Conservation (phyloP, 2,888 invertebrate genomes). For the Luperina nickerlii region DNA sequence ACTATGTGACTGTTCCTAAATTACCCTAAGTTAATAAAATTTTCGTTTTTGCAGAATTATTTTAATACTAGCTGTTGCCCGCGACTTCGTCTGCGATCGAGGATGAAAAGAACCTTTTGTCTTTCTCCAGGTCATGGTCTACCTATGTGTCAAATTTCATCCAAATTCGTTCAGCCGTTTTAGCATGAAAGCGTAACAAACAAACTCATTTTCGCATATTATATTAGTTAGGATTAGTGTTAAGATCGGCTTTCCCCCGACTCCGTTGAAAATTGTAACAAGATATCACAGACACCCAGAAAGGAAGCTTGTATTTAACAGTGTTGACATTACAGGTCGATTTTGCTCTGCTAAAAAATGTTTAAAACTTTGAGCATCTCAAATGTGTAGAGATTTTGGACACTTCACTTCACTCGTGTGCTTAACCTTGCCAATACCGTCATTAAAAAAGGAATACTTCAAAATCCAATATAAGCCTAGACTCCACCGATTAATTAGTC, state of each 20-base stretch:
- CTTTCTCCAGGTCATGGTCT: background rate
- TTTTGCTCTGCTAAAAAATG: background rate
- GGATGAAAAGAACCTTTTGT: background rate
- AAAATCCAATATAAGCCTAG: background rate
- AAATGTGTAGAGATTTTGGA: background rate
- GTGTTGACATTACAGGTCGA: background rate
- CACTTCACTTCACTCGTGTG: background rate
- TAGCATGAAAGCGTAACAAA: no score
- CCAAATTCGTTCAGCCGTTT: no score
- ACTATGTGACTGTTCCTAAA: background rate
- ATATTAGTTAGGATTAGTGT: no score
- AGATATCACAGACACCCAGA: no score
- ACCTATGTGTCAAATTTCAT: no score
- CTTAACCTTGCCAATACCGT: background rate
- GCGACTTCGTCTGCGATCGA: background rate
- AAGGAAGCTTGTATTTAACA: background rate
- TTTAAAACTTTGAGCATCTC: background rate
- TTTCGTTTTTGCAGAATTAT: background rate
- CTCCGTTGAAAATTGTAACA: background rate
- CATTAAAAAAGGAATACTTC: background rate
- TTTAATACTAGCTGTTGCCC: background rate
- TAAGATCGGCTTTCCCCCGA: background rate
- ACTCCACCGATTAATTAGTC: background rate
- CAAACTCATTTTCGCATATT: no score
- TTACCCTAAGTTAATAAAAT: background rate